Base-by-base conservation (phyloP, 2,113 vertebrate species). In the Bettongia penicillata region DNA sequence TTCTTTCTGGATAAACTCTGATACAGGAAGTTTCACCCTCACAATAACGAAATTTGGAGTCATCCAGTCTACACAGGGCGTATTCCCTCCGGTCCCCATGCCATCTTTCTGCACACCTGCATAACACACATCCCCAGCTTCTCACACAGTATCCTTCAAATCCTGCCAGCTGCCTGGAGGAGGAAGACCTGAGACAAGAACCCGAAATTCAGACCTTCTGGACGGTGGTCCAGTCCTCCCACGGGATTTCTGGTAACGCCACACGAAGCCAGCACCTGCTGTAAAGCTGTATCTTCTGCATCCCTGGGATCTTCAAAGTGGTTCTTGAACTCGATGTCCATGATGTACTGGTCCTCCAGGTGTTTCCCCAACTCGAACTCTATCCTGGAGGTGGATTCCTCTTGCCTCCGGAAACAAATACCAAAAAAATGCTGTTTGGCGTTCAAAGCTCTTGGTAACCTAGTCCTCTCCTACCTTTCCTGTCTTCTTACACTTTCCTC, bases 21-120 rank as follows among this genome's bases (percentile, higher is more conserved):
- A 99, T 99, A 98, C 99, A 99, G 23, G 99, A 98, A 3, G 99
- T 99, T 98, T 99, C 99, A 90, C 99, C 99, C 99, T 99, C 99
- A 92, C 99, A 99, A 93, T 99, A 99, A 49, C 98, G 98, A 96
- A 99, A 99, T 97, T 99, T 99, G 0, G 99, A 99, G 94, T 99
- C 98, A 96, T 99, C 99, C 97, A 99, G 97, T 96, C 99, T 98
- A 94, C 99, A 98, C 61, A 99, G 97, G 2, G 99, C 99, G 0
- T 99, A 99, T 95, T 99, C 99, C 99, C n/a, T n/a, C n/a, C n/a
- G 92, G 99, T 98, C 8, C 99, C 99, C 93, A 99, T 99, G 89
- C 99, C 98, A 2, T 99, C 99, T 68, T 99, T 98, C 97, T 99
- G 99, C 94, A 99, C 99, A 47, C 99, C 99, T 94, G 99, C 99